These are phyloP conservation scores for Andrena praecox DNA, from an alignment of 2,888 invertebrate genomes.

Conservation along the genomic window DNA sequence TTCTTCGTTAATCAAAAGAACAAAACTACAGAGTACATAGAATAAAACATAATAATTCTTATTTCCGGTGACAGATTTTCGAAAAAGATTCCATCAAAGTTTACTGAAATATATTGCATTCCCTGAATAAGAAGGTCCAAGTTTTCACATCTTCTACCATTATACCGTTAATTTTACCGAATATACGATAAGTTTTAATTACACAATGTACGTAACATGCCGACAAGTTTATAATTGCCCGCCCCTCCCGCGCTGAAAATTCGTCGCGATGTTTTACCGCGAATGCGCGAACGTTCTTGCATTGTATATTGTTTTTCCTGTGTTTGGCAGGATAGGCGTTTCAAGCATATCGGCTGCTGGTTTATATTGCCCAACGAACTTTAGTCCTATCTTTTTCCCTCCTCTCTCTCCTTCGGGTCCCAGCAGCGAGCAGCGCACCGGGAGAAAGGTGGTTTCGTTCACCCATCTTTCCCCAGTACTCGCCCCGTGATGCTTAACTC, in stretches of 20 bases:
- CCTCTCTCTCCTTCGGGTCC: too few species aligned
- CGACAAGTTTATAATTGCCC: slow-evolving; percentile 21
- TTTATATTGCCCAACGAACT: too few species aligned
- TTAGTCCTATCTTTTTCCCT: too few species aligned
- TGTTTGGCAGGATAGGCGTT: too few species aligned
- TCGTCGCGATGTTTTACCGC: neutral
- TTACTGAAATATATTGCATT: neutral
- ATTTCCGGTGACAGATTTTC: neutral
- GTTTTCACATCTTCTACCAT: neutral
- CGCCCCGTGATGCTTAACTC: too few species aligned
- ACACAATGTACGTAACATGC: neutral
- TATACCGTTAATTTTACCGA: neutral
- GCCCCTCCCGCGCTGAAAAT: neutral
- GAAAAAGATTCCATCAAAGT: neutral
- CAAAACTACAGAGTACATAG: neutral
- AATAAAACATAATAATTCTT: neutral
- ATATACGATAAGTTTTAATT: neutral
- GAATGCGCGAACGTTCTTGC: neutral
- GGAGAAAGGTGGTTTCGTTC: too few species aligned
- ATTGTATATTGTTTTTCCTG: too few species aligned
- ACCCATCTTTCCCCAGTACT: too few species aligned
- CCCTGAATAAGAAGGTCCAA: neutral
- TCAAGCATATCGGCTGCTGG: too few species aligned
- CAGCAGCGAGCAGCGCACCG: too few species aligned
- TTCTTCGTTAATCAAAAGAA: neutral